Evolutionary conservation across 2,797 vertebrate genomes (phyloP), one percentile per base, ranked within the genome.

Genomic region (Cirrhinus mrigala): DNA sequence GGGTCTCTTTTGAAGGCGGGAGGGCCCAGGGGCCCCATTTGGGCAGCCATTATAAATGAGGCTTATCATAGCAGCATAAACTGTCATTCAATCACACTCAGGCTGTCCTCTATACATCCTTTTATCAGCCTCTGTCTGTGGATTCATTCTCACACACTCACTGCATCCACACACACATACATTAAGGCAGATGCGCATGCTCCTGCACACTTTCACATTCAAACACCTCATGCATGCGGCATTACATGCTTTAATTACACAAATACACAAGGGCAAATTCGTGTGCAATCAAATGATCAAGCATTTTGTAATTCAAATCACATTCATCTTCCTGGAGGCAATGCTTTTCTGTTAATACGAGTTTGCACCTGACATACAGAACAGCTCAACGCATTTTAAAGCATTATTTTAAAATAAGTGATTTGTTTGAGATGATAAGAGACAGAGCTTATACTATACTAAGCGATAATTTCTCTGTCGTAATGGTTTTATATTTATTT

Each of bases 41-140:
- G 50, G 48, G 52, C 70, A 85, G 79, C 37, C 64, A 78, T 87
- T 88, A 88, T 86, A 86, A 79, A 87, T 74, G 86, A 86, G 82
- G 86, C 86, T 82, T 81, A 86, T 84, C 77, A 82, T 48, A 52
- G 77, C 22, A 71, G 81, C 68, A 83, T 68, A 85, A 82, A 81
- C 85, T 83, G 78, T 84, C 85, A 75, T 79, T 88, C 87, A 84
- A 76, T 86, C 83, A 88, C 58, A 77, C 64, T 78, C 66, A 52
- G 58, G 50, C 52, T 68, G 74, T 83, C 83, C 73, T 79, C 76
- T 81, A 73, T 69, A 81, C 58, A 71, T 80, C 24, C 40, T 75
- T 85, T 85, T 71, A 79, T 79, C 74, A 71, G 62, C 3, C 33
- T 60, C 70, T 50, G 54, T 44, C 33, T 48, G 58, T 71, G 78